Evolutionary conservation across 2,113 vertebrate species (phyloP), one percentile per base, ranked within the genome.

Genomic region (Eubucco bourcierii): DNA sequence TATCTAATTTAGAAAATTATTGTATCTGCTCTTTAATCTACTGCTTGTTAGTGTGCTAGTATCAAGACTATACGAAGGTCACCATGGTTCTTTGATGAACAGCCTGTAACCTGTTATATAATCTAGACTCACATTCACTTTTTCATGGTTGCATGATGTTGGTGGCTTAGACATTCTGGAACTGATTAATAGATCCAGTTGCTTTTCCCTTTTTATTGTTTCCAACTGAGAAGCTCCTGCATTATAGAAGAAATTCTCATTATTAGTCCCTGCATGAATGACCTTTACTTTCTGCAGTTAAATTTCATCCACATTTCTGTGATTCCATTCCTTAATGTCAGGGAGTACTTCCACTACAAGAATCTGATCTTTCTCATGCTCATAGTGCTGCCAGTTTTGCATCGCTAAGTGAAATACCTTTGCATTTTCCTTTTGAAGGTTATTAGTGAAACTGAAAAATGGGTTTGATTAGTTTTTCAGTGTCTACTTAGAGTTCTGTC

Each of bases 201-300:
- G 52, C 56, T 95, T 95, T 85, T 85, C 60, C 61, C 84, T 91
- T 87, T 85, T 91, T 90, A 91, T 82, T 80, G 82, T 93, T 95
- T 95, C 85, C 80, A 95, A 52, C 64, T 67, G 84, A 94, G 85
- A 85, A 93, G 20, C 25, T 95, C 47, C 52, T 77, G 76, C 76
- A 93, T 94, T 90, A 80, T 18, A 85, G 82, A 88, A 90, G 76
- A 93, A 94, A 90, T 90, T 95, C 64, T 88, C 47, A 47, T 95
- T 90, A 92, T 85, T 91, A 74, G 46, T 89, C 67, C 72, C 81
- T 80, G 67, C 67, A 82, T 83, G 84, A 89, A 87, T 85, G 72
- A 94, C 91, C 90, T 95, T 96, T 92, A 89, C 46, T 87, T 95
- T 95, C 76, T 85, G 82, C 55, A 52, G 79, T 7, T 94, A 85